Evolutionary conservation across 2,113 vertebrate genomes (phyloP), one percentile per base, ranked within the genome.

Genomic region (Nycticorax nycticorax): DNA sequence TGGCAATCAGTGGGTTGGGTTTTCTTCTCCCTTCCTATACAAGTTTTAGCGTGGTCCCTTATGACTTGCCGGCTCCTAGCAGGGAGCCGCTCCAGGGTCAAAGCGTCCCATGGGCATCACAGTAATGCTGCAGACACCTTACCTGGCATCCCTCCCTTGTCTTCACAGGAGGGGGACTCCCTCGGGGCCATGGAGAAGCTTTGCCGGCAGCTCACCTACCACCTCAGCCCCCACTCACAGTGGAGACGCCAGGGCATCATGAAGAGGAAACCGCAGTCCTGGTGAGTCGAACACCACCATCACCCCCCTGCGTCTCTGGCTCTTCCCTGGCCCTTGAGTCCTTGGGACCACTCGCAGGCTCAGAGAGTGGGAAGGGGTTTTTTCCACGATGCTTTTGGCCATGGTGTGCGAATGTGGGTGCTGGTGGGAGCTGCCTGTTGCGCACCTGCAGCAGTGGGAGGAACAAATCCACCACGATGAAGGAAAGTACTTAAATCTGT

Each of bases 201-300:
- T 21, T 99, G 99, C 97, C 98, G 99, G 73, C 99, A 99, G 98
- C 98, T 99, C 98, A 99, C 99, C 35, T 99, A 99, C 96, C 99
- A 99, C 97, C 99, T 99, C 88, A 99, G 99, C 97, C 99, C 99
- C 6, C 99, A 99, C 96, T 99, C 99, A 1, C 99, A 99, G 98
- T 99, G 99, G 99, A 98, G 99, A 95, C 98, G 99, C 55, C 99
- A 99, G 63, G 99, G 99, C 72, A 98, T 99, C 85, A 97, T 99
- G 77, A 99, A 99, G 98, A 99, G 99, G 98, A 99, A 99, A 96
- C 99, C 99, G 0, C 99, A 99, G 97, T 98, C 99, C 83, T 99
- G 99, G 99, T 99, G 98, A 99, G 99, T 98, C 8, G 4, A 37
- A 76, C 77, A 48, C 55, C 55, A 15, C 33, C 4, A 6, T 30